Conservation (phyloP, 1,140 invertebrate species). For the Drosophila ohnishii region DNA sequence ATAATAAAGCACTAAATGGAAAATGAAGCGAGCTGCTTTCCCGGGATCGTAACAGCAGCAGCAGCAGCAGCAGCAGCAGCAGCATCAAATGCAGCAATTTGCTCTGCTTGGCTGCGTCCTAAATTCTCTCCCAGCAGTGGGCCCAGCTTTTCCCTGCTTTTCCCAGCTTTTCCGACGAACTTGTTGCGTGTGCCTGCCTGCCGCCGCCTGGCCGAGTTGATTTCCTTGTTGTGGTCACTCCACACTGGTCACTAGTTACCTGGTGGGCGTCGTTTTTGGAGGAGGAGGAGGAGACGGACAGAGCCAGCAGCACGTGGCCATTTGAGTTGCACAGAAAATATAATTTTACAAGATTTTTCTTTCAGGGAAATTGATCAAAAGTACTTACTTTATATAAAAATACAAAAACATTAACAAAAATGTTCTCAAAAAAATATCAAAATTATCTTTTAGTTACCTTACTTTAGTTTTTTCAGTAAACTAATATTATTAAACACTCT, state of each 20-base stretch:
- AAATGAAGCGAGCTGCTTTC: constrained; percentile 58
- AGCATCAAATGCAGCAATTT: constrained; percentile 69
- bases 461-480: background rate
- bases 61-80: background rate
- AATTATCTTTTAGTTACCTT: too few species aligned
- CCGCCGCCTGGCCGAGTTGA: constrained; percentile 21
- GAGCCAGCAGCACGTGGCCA: constrained; percentile 38
- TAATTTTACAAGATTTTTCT: too few species aligned
- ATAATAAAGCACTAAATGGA: constrained; percentile 80
- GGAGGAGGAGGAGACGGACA: constrained; percentile 11
- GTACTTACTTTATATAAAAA: background rate
- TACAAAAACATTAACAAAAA: too few species aligned
- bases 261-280: constrained; percentile 31
- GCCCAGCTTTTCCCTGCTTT: constrained; percentile 15
- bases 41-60: constrained; percentile 8
- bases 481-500: too few species aligned
- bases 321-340: constrained; percentile 1
- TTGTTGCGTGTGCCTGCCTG: constrained; percentile 39
- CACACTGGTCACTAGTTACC: constrained; percentile 24
- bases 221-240: constrained; percentile 54
- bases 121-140: constrained; percentile 15
- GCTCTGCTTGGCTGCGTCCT: constrained; percentile 67
- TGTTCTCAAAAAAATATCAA: background rate
- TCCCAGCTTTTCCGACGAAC: constrained; percentile 15
- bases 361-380: background rate